Base-by-base conservation (phyloP, 2,797 vertebrate genomes). In the Danio jaintianensis region DNA sequence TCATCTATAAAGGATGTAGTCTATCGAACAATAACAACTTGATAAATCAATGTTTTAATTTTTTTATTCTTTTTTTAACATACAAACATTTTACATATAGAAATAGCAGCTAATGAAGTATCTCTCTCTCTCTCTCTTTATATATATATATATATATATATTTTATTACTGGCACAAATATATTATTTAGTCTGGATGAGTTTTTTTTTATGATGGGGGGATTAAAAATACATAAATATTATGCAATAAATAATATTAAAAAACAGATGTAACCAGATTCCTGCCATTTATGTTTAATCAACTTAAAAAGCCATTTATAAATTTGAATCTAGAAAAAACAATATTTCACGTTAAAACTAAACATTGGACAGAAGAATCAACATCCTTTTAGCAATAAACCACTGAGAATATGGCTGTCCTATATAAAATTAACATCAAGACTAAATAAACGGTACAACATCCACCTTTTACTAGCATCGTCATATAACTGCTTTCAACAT, bases 321-420 rank as follows among this genome's bases (percentile, higher is more conserved):
- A 43, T 40, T 38, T 38, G 2, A 48, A 47, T 18, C 40, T 36
- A 50, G 56, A 50, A 42, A 74, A 48, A 20, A 9, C 15, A 38
- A 74, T 62, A 62, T 48, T 48, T 75, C 22, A 75, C 18, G 18
- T 48, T 61, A 16, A 36, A 61, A 36, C 42, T 47, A 50, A 74
- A 61, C 58, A 48, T 72, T 18, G 42, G 6, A 74, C 2, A n/a
- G 15, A 36, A 45, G 13, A 43, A 5, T 43, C 4, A 0, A 15
- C 42, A 61, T 74, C 22, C 3, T 48, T 15, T 11, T 20, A 18
- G 2, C 38, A 16, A 43, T 55, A 56, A 67, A 66, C 75, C 40
- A 55, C 5, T 8, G 45, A 13, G 7, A 16, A 58, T 4, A 42
- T 63, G 36, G 4, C 73, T 63, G 38, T 20, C 40, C 63, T 76